A percentile compares a stretch with the other conserved stretches of the same genome.
Conservation (phyloP, 2,797 vertebrate species). For the Calcarius lapponicus region DNA sequence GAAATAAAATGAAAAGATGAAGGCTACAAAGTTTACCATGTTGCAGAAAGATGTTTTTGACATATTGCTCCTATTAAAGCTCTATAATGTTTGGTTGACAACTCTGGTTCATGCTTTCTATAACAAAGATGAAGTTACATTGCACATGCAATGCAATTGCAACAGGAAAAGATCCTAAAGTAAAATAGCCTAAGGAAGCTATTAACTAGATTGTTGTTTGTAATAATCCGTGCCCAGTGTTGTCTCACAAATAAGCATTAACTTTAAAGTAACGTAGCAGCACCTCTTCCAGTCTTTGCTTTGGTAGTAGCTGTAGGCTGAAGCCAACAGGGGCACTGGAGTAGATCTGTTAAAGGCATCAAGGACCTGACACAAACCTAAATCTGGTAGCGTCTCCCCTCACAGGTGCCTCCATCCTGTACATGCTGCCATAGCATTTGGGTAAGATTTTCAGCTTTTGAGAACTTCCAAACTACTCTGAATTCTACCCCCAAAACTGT, state of each 20-base stretch:
- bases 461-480: not conserved
- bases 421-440: not conserved
- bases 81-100: slow-evolving; percentile 28
- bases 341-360: not conserved
- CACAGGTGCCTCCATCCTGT: not conserved
- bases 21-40: not conserved
- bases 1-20: slow-evolving; percentile 15
- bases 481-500: not conserved
- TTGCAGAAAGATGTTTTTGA: not conserved
- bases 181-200: not conserved
- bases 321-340: not conserved
- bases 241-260: not conserved
- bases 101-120: not conserved
- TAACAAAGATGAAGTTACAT: slow-evolving; percentile 5
- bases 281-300: not conserved
- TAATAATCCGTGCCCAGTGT: not conserved
- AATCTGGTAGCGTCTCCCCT: not conserved
- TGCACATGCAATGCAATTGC: not conserved
- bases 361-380: not conserved
- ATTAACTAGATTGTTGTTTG: not conserved
- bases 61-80: not conserved
- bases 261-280: not conserved
- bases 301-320: not conserved
- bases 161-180: not conserved
- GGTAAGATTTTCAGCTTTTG: not conserved